Percentiles rank a stretch among this genome's conserved stretches.
Conservation (phyloP, 2,113 vertebrate genomes). For the Phodopus roborovskii region DNA sequence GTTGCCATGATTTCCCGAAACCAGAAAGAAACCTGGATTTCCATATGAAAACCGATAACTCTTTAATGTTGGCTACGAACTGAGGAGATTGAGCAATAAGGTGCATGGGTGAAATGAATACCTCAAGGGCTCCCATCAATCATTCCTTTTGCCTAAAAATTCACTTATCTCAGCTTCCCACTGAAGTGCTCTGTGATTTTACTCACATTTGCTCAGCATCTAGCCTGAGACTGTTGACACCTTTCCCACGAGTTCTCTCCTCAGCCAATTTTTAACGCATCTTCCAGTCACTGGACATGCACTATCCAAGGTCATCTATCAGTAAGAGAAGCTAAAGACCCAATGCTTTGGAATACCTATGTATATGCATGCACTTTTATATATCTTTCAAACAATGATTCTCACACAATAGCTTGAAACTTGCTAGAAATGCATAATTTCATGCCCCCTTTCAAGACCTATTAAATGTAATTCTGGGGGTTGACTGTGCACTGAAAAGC, state of each 20-base stretch:
- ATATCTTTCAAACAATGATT: neutral
- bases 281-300: neutral
- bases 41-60: neutral
- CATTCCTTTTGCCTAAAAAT: neutral
- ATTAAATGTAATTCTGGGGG: neutral
- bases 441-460: neutral
- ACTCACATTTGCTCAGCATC: neutral
- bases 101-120: neutral
- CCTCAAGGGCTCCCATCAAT: neutral
- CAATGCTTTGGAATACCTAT: neutral
- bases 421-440: neutral
- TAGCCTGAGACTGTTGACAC: neutral
- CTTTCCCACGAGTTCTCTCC: neutral
- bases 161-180: neutral
- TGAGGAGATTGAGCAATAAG: neutral
- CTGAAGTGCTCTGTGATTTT: neutral
- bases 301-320: neutral
- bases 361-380: neutral
- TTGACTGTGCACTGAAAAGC: neutral
- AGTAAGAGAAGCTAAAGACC: slow-evolving; percentile 11
- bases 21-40: slow-evolving; percentile 20
- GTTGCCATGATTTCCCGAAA: slow-evolving; percentile 27
- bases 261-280: neutral
- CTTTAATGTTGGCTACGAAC: neutral
- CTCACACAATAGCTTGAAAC: neutral